These are phyloP conservation scores for Drosophila flavopinicola DNA, from an alignment of 2,888 invertebrate species.

Conservation along the genomic window DNA sequence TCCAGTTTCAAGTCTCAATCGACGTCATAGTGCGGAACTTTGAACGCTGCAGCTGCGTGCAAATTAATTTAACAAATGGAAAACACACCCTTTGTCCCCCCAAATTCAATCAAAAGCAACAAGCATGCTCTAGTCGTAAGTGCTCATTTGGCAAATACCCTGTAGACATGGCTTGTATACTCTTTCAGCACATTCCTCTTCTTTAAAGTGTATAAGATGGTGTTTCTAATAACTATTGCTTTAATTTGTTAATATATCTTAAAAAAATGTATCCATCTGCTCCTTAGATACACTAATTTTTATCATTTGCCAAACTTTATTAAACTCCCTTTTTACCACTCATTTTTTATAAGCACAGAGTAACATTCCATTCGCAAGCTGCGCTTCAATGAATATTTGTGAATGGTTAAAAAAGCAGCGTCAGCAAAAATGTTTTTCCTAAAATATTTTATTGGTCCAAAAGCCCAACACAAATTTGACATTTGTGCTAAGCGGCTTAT, in stretches of 20 bases:
- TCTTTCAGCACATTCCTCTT: neutral
- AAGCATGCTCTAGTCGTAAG: neutral
- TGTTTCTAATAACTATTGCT: too few species aligned
- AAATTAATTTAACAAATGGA: conserved; percentile 55
- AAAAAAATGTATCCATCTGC: too few species aligned
- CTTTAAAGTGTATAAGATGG: too few species aligned
- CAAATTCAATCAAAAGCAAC: conserved; percentile 17
- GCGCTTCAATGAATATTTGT: conserved; percentile 57
- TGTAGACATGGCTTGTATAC: neutral
- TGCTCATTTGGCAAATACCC: conserved; percentile 5
- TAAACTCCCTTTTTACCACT: too few species aligned
- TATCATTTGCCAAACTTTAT: too few species aligned
- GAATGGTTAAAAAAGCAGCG: conserved; percentile 49
- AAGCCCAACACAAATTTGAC: conserved; percentile 11
- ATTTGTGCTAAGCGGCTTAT: conserved; percentile 47
- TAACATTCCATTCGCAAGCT: conserved; percentile 9
- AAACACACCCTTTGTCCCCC: neutral
- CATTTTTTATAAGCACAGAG: conserved; percentile 1
- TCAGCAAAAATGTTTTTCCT: conserved; percentile 56
- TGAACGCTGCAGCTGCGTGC: conserved; percentile 50
- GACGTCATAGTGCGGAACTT: conserved; percentile 54
- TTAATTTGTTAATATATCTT: too few species aligned
- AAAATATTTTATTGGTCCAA: conserved; percentile 11
- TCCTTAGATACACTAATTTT: too few species aligned
- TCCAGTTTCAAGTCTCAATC: conserved; percentile 19